A percentile compares a stretch with the other conserved stretches of the same genome.
Conservation (phyloP, 2,797 vertebrate species). For the Lepilemur ruficaudatus region DNA sequence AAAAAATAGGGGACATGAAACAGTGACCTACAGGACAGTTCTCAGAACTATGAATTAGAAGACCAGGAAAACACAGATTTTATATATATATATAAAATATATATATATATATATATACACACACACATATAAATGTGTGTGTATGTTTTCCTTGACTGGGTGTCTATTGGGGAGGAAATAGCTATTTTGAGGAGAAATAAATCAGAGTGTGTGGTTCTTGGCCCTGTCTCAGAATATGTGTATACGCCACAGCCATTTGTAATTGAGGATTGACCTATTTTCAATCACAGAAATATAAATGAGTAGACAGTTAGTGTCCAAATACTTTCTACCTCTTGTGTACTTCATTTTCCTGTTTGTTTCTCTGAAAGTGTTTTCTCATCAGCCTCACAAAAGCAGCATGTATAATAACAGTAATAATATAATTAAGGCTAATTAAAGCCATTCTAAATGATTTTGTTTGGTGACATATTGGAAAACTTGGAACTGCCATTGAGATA, state of each 20-base stretch:
- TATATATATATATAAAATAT: neutral
- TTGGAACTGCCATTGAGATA: constrained; percentile 45
- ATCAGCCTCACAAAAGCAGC: neutral
- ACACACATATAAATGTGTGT: neutral
- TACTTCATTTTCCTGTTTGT: neutral
- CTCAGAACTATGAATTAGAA: constrained; percentile 70
- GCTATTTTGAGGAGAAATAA: constrained; percentile 17
- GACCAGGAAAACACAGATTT: constrained; percentile 48
- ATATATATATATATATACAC: neutral
- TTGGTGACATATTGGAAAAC: constrained; percentile 42
- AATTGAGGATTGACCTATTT: neutral
- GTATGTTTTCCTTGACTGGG: neutral
- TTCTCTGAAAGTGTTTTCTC: constrained; percentile 27
- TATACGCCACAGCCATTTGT: neutral
- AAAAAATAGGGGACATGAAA: constrained; percentile 52
- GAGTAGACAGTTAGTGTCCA: neutral
- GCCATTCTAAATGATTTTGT: constrained; percentile 61
- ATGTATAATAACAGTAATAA: constrained; percentile 46
- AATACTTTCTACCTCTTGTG: neutral
- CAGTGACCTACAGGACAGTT: constrained; percentile 77
- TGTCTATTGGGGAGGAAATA: neutral
- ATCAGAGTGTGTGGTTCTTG: neutral
- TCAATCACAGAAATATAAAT: neutral
- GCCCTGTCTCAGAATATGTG: neutral
- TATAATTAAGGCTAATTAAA: constrained; percentile 60